phyloP scores from a whole-genome alignment of 2,113 vertebrate species.

The Anoplopoma fimbria region DNA sequence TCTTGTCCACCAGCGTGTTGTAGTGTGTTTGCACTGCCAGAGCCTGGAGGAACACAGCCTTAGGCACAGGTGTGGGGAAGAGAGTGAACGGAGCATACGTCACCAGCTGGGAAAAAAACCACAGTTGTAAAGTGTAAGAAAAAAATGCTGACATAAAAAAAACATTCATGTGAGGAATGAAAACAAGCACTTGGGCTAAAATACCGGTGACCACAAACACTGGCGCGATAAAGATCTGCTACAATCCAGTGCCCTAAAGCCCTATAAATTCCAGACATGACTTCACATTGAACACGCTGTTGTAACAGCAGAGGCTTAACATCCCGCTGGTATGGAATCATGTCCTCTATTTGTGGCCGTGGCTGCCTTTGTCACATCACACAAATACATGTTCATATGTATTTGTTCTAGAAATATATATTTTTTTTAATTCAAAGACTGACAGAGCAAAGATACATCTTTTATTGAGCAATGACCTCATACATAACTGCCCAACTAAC shows the following conservation, averaged over 20 bases:
- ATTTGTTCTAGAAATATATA: not conserved
- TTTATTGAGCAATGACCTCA: not conserved
- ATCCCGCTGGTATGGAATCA: not conserved
- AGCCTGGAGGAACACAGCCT: slow-evolving; percentile 86
- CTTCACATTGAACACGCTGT: slow-evolving; percentile 33
- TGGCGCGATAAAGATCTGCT: slow-evolving; percentile 18
- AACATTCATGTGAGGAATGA: slow-evolving; percentile 9
- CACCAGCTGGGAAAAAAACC: slow-evolving; percentile 84
- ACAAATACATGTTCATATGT: not conserved
- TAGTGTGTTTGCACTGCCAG: slow-evolving; percentile 90
- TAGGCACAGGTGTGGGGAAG: slow-evolving; percentile 90
- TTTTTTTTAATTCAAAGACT: too few species aligned
- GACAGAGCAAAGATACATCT: not conserved
- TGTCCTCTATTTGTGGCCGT: not conserved
- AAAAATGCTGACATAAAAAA: slow-evolving; percentile 12
- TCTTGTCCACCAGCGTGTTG: slow-evolving; percentile 91
- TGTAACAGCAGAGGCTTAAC: slow-evolving; percentile 8
- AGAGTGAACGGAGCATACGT: slow-evolving; percentile 92
- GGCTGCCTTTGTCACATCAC: not conserved
- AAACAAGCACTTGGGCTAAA: not conserved
- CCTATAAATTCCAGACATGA: slow-evolving; percentile 54
- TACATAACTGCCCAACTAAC: not conserved
- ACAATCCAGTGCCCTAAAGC: slow-evolving; percentile 40
- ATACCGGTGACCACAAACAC: not conserved
- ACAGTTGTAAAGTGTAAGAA: not conserved